Percentiles rank a stretch among this genome's conserved stretches.
phyloP scores from a whole-genome alignment of 2,797 vertebrate species.

The Poeciliopsis infans region DNA sequence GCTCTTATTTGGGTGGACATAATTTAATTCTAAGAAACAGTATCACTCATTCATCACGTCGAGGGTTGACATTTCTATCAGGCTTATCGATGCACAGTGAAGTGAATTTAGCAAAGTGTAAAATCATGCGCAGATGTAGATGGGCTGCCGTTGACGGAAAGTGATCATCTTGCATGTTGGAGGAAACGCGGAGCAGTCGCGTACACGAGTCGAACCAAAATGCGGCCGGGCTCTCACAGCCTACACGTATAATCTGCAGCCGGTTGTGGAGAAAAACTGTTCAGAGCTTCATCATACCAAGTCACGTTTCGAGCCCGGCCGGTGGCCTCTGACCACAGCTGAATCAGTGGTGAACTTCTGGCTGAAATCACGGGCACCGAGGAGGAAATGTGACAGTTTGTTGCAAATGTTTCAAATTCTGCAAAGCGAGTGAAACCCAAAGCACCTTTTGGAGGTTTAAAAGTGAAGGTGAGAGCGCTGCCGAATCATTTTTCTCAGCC shows the following conservation, averaged over 20 bases:
- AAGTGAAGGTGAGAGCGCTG: constrained; percentile 3
- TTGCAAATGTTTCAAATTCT: constrained; percentile 13
- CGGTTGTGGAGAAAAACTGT: constrained; percentile 47
- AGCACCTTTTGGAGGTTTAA: constrained; percentile 31
- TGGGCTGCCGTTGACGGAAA: constrained; percentile 23
- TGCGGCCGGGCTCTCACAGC: constrained; percentile 25
- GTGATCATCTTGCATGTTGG: constrained; percentile 16
- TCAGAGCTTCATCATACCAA: constrained; percentile 47
- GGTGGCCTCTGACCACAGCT: constrained; percentile 35
- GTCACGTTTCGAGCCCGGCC: constrained; percentile 43
- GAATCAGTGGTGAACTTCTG: constrained; percentile 42
- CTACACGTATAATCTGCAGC: constrained; percentile 43
- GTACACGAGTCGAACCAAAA: constrained; percentile 14
- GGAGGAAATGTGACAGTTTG: constrained; percentile 10
- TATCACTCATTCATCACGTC: constrained; percentile 72
- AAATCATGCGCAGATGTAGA: constrained; percentile 21
- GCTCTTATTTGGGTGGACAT: constrained; percentile 66
- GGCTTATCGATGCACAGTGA: constrained; percentile 57
- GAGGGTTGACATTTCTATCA: constrained; percentile 67
- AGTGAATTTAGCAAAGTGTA: constrained; percentile 41
- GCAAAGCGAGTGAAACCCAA: constrained; percentile 6
- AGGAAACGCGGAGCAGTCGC: constrained; percentile 2
- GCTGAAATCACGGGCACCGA: constrained; percentile 22
- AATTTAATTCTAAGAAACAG: constrained; percentile 69
- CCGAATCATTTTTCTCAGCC: constrained; percentile 21